These are phyloP conservation scores for Spongilla lacustris DNA, from an alignment of 37 sponge, comb jelly and placozoan species.

Conservation along the genomic window DNA sequence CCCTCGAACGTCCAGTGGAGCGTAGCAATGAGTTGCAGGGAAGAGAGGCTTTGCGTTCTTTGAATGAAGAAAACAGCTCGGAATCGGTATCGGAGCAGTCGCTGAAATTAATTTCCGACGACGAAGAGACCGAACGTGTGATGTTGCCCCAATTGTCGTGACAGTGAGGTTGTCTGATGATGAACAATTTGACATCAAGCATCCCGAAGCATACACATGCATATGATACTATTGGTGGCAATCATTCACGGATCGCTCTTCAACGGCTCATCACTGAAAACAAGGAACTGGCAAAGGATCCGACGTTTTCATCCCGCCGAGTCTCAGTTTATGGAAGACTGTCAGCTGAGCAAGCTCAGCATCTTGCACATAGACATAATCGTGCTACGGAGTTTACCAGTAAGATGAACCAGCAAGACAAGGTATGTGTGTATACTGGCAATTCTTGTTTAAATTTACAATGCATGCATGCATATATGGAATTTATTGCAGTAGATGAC, in stretches of 20 bases:
- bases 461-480: neutral
- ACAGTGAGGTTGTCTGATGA: neutral
- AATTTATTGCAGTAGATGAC: neutral
- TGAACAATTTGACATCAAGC: conserved; percentile 12
- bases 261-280: neutral
- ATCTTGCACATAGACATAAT: conserved; percentile 9
- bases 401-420: neutral
- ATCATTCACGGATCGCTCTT: conserved; percentile 25
- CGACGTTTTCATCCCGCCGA: too few relatives aligned
- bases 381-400: neutral
- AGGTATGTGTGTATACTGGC: conserved; percentile 6
- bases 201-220: conserved; percentile 37
- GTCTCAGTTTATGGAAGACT: neutral
- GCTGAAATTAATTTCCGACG: too few relatives aligned
- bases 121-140: conserved; percentile 3
- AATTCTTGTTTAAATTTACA: neutral
- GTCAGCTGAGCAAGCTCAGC: neutral
- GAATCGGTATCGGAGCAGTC: too few relatives aligned
- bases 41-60: too few relatives aligned
- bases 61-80: too few relatives aligned
- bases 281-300: too few relatives aligned
- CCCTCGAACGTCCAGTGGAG: too few relatives aligned
- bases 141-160: conserved; percentile 28
- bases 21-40: too few relatives aligned
- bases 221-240: conserved; percentile 37